A percentile compares a stretch with the other conserved stretches of the same genome.
Conservation (phyloP, 2,888 invertebrate species). For the Cheilosia vulpina region DNA sequence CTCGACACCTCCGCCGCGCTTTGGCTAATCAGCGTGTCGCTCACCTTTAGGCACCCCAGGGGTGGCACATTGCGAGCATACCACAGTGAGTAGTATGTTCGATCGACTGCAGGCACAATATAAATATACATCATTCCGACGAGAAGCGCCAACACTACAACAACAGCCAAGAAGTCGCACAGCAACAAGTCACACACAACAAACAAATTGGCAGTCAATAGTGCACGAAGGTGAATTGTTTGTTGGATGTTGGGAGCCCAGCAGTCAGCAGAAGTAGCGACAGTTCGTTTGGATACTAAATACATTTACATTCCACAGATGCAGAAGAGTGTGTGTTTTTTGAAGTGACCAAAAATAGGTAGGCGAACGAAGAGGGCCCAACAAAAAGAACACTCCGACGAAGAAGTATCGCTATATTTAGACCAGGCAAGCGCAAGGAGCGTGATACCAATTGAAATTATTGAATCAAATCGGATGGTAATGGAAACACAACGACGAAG, state of each 20-base stretch:
- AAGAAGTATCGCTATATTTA: constrained; percentile 67
- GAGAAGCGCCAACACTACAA: background rate
- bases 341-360: constrained; percentile 7
- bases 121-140: background rate
- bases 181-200: constrained; percentile 60
- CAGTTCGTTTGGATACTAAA: constrained; percentile 23
- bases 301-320: constrained; percentile 49
- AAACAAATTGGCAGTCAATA: constrained; percentile 72
- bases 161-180: constrained; percentile 17
- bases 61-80: constrained; percentile 68
- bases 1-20: constrained; percentile 61
- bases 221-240: constrained; percentile 71
- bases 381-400: constrained; percentile 19
- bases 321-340: constrained; percentile 37
- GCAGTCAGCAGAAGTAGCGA: constrained; percentile 35
- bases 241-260: constrained; percentile 42
- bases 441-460: constrained; percentile 37
- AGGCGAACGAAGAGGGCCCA: background rate
- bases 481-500: constrained; percentile 33
- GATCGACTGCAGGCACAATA: constrained; percentile 33
- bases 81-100: constrained; percentile 15
- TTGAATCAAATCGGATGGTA: constrained; percentile 40
- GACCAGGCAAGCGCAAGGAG: constrained; percentile 40
- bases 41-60: constrained; percentile 61
- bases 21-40: constrained; percentile 59